Percentiles rank a stretch among this genome's conserved stretches.
These are phyloP conservation scores for Calyptommatus sinebrachiatus DNA, from an alignment of 2,113 vertebrate genomes.

Conservation along the genomic window DNA sequence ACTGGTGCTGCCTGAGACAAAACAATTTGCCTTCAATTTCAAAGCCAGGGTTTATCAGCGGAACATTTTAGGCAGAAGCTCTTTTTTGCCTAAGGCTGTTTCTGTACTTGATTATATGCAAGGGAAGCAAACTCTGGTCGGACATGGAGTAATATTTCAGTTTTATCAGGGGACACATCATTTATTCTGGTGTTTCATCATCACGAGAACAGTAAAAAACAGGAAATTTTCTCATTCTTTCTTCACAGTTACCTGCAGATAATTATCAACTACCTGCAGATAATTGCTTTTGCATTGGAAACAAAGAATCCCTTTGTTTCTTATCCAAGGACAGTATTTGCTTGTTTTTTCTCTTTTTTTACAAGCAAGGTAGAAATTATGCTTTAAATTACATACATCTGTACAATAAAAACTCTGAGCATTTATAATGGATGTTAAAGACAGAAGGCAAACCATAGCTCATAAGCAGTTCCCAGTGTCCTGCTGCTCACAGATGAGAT, in stretches of 20 bases:
- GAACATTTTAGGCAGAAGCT: conserved; percentile 28
- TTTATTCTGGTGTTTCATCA: conserved; percentile 39
- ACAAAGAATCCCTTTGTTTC: background rate
- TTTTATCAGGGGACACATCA: conserved; percentile 39
- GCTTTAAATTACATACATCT: background rate
- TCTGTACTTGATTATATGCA: conserved; percentile 57
- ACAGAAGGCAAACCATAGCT: background rate
- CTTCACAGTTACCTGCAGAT: background rate
- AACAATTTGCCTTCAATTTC: conserved; percentile 35
- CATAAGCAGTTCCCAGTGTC: background rate
- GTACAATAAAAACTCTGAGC: background rate
- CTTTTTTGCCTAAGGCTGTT: conserved; percentile 36
- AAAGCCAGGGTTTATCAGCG: conserved; percentile 46
- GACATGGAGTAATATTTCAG: conserved; percentile 40
- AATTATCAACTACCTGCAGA: conserved; percentile 9
- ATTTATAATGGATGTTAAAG: too few species aligned
- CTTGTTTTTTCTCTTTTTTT: background rate
- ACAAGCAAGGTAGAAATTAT: background rate
- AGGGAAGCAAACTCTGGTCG: conserved; percentile 25
- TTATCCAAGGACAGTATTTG: background rate
- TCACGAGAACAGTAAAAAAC: conserved; percentile 48
- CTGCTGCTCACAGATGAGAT: background rate
- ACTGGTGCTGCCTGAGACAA: conserved; percentile 2
- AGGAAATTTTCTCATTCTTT: conserved; percentile 27
- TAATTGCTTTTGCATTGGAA: background rate